Evolutionary conservation across 2,888 invertebrate species (phyloP).

Genomic region (Nymphalis c-album): DNA sequence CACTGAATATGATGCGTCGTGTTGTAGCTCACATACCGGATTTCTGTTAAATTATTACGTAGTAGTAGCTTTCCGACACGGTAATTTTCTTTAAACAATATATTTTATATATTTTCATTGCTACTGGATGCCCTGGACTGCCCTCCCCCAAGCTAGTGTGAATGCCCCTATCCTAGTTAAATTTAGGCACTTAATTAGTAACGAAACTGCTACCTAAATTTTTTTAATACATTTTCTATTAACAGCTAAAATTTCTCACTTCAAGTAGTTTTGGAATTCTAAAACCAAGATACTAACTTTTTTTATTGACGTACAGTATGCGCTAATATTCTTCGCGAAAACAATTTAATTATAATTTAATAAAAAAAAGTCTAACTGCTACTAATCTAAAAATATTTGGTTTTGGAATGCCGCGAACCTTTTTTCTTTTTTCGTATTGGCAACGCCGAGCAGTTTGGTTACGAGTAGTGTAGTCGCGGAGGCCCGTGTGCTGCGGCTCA

Average conservation of each 20-base stretch:
- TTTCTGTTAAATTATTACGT: constrained; percentile 53
- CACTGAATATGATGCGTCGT: constrained; percentile 45
- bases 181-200: constrained; percentile 68
- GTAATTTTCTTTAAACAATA: constrained; percentile 56
- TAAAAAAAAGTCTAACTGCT: background rate
- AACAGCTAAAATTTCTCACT: constrained; percentile 56
- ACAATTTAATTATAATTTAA: background rate
- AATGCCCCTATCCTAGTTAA: constrained; percentile 73
- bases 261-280: constrained; percentile 64
- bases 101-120: constrained; percentile 67
- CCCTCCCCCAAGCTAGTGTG: constrained; percentile 73
- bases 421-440: constrained; percentile 49
- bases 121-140: constrained; percentile 77
- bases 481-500: constrained; percentile 49
- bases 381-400: constrained; percentile 48
- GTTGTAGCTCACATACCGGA: constrained; percentile 80
- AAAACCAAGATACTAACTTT: constrained; percentile 52
- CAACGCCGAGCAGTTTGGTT: constrained; percentile 67
- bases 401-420: constrained; percentile 62
- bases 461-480: constrained; percentile 39
- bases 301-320: constrained; percentile 20
- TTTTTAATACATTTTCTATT: constrained; percentile 53
- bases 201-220: constrained; percentile 69
- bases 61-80: constrained; percentile 73
- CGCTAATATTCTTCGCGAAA: background rate